These are phyloP conservation scores for Liposcelis brunnea DNA, from an alignment of 2,888 invertebrate species.

Conservation along the genomic window DNA sequence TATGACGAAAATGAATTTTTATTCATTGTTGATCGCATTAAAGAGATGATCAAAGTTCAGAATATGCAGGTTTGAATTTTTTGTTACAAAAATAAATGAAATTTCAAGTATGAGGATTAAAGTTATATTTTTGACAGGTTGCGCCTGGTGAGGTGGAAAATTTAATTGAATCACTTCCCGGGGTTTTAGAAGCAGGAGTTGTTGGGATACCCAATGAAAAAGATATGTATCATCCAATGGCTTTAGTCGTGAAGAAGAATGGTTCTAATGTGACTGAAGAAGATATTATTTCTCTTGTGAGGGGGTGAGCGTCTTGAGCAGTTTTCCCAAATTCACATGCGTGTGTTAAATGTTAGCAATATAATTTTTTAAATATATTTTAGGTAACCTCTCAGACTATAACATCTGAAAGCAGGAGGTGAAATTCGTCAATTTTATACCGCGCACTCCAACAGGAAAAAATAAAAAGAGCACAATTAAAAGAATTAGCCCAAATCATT, in stretches of 20 bases:
- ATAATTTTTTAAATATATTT: background rate
- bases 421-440: background rate
- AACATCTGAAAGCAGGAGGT: slow-evolving; percentile 3
- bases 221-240: slow-evolving; percentile 1
- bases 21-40: background rate
- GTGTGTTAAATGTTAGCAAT: too few species aligned
- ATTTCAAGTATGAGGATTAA: too few species aligned
- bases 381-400: background rate
- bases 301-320: background rate
- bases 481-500: slow-evolving; percentile 1
- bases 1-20: background rate
- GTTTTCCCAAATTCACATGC: too few species aligned
- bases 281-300: background rate
- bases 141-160: background rate
- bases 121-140: background rate
- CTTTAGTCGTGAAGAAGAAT: background rate
- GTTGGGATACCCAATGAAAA: slow-evolving; percentile 3
- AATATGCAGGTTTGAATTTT: background rate
- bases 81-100: too few species aligned
- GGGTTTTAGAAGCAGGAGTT: background rate
- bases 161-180: background rate
- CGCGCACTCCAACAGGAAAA: background rate
- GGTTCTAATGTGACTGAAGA: background rate
- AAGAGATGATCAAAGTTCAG: background rate
- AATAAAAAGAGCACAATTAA: background rate